Evolutionary conservation across 2,113 vertebrate species (phyloP).

Genomic region (Passer domesticus): DNA sequence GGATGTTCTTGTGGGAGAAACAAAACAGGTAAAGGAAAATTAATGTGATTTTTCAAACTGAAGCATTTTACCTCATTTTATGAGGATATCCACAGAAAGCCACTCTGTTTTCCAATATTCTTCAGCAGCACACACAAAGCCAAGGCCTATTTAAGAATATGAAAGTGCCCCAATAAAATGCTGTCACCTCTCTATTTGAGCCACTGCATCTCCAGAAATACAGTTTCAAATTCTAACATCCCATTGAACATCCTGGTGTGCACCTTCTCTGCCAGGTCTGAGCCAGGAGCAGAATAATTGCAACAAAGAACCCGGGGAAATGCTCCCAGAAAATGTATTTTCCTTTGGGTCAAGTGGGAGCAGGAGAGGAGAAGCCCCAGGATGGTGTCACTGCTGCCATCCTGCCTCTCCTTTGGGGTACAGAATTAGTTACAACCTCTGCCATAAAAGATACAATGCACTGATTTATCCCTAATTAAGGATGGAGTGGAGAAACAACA

Average conservation of each 20-base stretch:
- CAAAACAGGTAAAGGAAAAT: background rate
- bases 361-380: background rate
- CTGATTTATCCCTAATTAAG: conserved; percentile 47
- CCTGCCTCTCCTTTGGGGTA: background rate
- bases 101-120: background rate
- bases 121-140: background rate
- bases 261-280: background rate
- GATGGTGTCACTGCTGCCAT: background rate
- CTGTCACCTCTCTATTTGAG: background rate
- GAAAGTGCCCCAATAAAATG: background rate
- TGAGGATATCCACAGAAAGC: background rate
- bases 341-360: background rate
- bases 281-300: background rate
- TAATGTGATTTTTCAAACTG: background rate
- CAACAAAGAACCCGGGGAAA: background rate
- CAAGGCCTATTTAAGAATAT: background rate
- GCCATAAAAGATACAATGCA: conserved; percentile 11
- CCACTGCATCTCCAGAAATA: background rate
- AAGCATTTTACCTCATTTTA: background rate
- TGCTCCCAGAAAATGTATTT: background rate
- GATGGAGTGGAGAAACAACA: background rate
- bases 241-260: background rate
- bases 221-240: background rate
- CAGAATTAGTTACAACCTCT: background rate
- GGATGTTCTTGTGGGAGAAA: fast-evolving